Evolutionary conservation across 2,797 vertebrate species (phyloP).

Genomic region (Platalea minor): DNA sequence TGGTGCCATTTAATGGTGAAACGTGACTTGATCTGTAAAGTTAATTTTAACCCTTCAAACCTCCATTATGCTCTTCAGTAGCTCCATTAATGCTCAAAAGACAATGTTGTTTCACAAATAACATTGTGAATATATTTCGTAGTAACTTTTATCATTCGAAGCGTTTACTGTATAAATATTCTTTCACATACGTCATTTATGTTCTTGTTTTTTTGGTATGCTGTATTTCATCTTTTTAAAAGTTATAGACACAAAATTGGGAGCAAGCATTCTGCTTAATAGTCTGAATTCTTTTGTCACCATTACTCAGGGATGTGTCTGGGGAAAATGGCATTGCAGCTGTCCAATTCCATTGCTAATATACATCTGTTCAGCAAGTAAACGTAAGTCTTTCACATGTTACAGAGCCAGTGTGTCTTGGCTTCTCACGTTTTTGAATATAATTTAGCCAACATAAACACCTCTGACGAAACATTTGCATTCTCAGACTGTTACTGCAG

Average conservation of each 20-base stretch:
- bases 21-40: background rate
- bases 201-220: background rate
- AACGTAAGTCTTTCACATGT: background rate
- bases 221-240: background rate
- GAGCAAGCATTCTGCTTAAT: background rate
- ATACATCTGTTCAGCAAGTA: background rate
- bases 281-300: background rate
- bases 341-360: background rate
- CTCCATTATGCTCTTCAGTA: background rate
- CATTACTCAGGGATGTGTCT: background rate
- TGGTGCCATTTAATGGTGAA: background rate
- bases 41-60: background rate
- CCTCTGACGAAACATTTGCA: background rate
- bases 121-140: background rate
- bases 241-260: background rate
- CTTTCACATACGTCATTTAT: background rate
- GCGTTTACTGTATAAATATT: background rate
- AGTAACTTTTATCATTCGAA: background rate
- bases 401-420: background rate
- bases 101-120: background rate
- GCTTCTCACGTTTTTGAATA: background rate
- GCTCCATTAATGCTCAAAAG: background rate
- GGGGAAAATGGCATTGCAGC: background rate
- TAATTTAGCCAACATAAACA: background rate
- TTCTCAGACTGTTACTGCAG: constrained; percentile 41